Percentiles rank a stretch among this genome's conserved stretches.
These are phyloP conservation scores for Lampris megalopsis DNA, from an alignment of 2,113 vertebrate species.

Conservation along the genomic window DNA sequence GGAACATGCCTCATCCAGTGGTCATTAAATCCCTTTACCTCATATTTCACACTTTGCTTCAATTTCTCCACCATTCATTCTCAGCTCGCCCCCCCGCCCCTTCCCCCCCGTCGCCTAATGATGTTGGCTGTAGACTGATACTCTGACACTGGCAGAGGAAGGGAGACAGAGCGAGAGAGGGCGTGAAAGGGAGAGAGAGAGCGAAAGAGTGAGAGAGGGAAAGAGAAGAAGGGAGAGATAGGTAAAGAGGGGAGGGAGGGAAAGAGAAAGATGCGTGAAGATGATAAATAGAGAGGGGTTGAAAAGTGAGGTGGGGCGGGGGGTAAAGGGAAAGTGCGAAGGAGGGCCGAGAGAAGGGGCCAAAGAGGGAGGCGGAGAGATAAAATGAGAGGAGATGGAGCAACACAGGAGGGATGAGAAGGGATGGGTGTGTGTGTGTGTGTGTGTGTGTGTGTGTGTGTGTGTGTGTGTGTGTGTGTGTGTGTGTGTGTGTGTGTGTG, in stretches of 20 bases:
- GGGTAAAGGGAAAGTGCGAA: neutral
- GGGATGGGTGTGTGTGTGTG: neutral
- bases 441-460: neutral
- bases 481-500: neutral
- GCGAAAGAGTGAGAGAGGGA: neutral
- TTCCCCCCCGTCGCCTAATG: slow-evolving; percentile 50
- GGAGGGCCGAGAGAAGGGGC: slow-evolving; percentile 2
- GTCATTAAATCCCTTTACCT: slow-evolving; percentile 62
- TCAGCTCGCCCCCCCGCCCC: slow-evolving; percentile 1
- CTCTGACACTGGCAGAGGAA: slow-evolving; percentile 15
- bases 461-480: neutral
- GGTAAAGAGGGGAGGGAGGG: neutral
- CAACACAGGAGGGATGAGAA: neutral
- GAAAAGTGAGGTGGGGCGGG: neutral
- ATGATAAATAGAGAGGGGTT: neutral
- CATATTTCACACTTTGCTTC: slow-evolving; percentile 30
- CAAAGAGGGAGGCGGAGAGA: neutral
- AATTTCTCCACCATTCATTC: slow-evolving; percentile 15
- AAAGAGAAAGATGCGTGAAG: slow-evolving; percentile 3
- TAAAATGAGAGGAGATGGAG: neutral
- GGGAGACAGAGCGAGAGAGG: neutral
- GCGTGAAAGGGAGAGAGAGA: neutral
- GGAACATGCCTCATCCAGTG: slow-evolving; percentile 40
- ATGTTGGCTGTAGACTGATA: slow-evolving; percentile 2
- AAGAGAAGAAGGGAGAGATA: slow-evolving; percentile 35